Evolutionary conservation across 1,140 invertebrate species (phyloP).

Genomic region (Leptoteleia sp.): DNA sequence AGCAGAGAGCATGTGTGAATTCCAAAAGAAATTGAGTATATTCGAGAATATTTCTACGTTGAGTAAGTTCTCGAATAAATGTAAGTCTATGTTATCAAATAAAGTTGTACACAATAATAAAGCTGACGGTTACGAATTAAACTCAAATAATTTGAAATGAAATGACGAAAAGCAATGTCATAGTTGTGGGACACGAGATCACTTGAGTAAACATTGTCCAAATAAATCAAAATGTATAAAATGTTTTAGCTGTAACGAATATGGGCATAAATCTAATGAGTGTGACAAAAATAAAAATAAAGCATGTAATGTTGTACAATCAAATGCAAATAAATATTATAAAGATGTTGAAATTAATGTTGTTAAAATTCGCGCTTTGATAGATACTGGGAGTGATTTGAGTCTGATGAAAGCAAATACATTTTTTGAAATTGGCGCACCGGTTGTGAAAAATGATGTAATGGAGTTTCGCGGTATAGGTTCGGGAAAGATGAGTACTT

Average conservation of each 20-base stretch:
- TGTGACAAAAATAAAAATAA: slow-evolving; percentile 5
- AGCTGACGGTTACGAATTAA: too few relatives aligned
- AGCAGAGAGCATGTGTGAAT: slow-evolving; percentile 63
- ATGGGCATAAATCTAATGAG: slow-evolving; percentile 25
- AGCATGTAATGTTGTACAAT: neutral
- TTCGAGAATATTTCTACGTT: slow-evolving; percentile 10
- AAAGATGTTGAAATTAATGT: slow-evolving; percentile 18
- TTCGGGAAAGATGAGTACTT: slow-evolving; percentile 7
- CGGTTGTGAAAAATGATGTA: neutral
- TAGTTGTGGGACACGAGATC: slow-evolving; percentile 25
- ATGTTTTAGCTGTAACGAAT: slow-evolving; percentile 44
- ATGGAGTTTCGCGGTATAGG: slow-evolving; percentile 27
- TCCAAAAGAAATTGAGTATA: slow-evolving; percentile 63
- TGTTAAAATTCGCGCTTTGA: slow-evolving; percentile 1
- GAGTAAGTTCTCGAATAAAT: too few relatives aligned
- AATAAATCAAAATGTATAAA: slow-evolving; percentile 14
- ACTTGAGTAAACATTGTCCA: slow-evolving; percentile 4
- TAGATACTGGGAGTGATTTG: slow-evolving; percentile 29
- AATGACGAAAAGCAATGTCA: too few relatives aligned
- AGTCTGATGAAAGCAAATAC: slow-evolving; percentile 12
- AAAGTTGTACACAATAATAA: too few relatives aligned
- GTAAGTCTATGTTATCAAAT: too few relatives aligned
- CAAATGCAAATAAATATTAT: slow-evolving; percentile 9
- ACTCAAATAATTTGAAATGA: too few relatives aligned
- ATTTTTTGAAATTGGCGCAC: slow-evolving; percentile 13